Evolutionary conservation across 92 coral and sea anemone genomes (phyloP).

Genomic region (Porites lobata): DNA sequence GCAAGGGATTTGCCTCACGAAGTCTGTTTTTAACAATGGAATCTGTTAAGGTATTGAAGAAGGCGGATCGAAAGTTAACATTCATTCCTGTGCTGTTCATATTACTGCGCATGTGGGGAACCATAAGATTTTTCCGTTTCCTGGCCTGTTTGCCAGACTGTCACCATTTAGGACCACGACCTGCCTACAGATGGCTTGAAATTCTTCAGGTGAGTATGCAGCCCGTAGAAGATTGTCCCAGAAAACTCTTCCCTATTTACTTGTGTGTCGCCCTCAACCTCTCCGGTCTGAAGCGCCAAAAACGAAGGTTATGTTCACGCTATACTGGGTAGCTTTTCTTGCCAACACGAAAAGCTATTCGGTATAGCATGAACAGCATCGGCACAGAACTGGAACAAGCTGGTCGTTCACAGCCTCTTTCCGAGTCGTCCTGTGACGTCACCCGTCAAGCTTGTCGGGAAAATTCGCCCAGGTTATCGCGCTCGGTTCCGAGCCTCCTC

Average conservation of each 20-base stretch:
- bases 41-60: slow-evolving; percentile 66
- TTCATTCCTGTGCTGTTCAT: slow-evolving; percentile 88
- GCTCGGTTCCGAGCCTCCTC: too few species aligned
- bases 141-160: slow-evolving; percentile 8
- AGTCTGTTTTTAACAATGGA: slow-evolving; percentile 68
- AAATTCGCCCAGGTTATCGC: too few species aligned
- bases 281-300: too few species aligned
- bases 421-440: too few species aligned
- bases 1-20: slow-evolving; percentile 19
- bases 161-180: neutral
- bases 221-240: neutral
- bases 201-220: slow-evolving; percentile 71
- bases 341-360: too few species aligned
- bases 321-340: too few species aligned
- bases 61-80: slow-evolving; percentile 83
- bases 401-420: too few species aligned
- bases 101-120: slow-evolving; percentile 93
- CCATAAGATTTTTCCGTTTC: slow-evolving; percentile 70
- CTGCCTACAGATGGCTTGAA: slow-evolving; percentile 28
- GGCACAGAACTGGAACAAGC: too few species aligned
- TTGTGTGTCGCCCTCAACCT: too few species aligned
- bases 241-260: neutral
- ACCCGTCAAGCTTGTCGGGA: too few species aligned
- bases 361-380: too few species aligned
- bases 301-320: too few species aligned